Percentiles rank a stretch among this genome's conserved stretches.
Conservation (phyloP, 2,888 invertebrate genomes). For the Lacanobia oleracea region DNA sequence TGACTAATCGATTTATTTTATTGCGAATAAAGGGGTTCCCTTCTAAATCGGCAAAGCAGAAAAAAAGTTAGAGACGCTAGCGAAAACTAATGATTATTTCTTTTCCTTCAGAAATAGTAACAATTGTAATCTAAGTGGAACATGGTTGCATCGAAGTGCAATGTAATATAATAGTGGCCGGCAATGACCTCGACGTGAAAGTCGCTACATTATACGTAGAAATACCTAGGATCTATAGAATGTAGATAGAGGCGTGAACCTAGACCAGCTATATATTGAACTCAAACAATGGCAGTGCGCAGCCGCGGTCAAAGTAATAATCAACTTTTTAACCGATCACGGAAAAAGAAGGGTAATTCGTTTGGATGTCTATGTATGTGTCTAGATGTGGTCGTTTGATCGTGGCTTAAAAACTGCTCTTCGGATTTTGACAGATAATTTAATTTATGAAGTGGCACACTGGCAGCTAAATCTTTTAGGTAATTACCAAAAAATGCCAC, state of each 20-base stretch:
- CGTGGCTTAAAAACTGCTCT: background rate
- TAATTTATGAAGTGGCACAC: background rate
- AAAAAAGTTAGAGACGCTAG: background rate
- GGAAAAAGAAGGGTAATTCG: background rate
- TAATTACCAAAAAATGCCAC: background rate
- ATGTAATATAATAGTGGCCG: constrained; percentile 20
- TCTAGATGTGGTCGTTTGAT: background rate
- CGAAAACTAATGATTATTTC: background rate
- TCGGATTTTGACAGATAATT: background rate
- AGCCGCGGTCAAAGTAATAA: constrained; percentile 5
- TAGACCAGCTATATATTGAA: constrained; percentile 1
- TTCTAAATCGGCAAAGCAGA: background rate
- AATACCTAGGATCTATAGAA: constrained; percentile 6
- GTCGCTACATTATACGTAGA: constrained; percentile 23
- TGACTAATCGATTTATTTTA: background rate
- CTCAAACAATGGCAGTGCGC: constrained; percentile 6
- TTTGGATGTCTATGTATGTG: background rate
- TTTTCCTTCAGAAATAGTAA: background rate
- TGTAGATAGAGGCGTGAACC: constrained; percentile 14
- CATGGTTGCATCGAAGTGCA: background rate
- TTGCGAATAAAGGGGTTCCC: background rate
- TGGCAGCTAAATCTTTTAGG: background rate
- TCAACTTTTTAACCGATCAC: background rate
- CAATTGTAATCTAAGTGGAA: background rate
- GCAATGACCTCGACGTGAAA: constrained; percentile 57